Percentiles rank a stretch among this genome's conserved stretches.
These are phyloP conservation scores for Drosophila willistoni DNA, from an alignment of 1,140 invertebrate species.

Conservation along the genomic window DNA sequence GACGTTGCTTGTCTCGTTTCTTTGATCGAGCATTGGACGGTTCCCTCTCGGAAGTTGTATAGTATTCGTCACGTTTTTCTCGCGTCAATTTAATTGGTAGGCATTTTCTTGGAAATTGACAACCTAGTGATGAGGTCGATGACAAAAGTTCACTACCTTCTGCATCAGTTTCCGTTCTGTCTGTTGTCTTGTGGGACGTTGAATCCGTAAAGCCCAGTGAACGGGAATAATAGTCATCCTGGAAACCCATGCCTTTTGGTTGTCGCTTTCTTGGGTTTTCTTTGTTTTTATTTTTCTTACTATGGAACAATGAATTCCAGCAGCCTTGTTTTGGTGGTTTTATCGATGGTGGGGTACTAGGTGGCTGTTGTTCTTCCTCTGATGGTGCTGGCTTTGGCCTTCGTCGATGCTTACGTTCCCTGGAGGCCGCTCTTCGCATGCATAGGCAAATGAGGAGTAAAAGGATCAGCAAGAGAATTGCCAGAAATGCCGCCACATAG, in stretches of 20 bases:
- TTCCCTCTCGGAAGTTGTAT: slow-evolving; percentile 21
- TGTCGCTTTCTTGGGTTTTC: background rate
- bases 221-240: slow-evolving; percentile 5
- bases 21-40: background rate
- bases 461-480: slow-evolving; percentile 41
- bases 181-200: background rate
- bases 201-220: background rate
- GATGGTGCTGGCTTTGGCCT: background rate
- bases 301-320: slow-evolving; percentile 16
- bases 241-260: background rate
- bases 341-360: background rate
- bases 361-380: background rate
- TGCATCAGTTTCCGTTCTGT: background rate
- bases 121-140: slow-evolving; percentile 57
- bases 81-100: slow-evolving; percentile 29
- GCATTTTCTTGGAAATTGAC: slow-evolving; percentile 52
- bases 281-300: background rate
- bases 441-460: slow-evolving; percentile 56
- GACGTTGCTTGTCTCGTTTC: background rate
- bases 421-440: slow-evolving; percentile 22
- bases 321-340: slow-evolving; percentile 3
- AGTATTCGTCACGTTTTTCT: slow-evolving; percentile 14
- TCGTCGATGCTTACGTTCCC: background rate
- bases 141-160: slow-evolving; percentile 13
- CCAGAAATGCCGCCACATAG: slow-evolving; percentile 46